A percentile compares a stretch with the other conserved stretches of the same genome.
Evolutionary conservation across 1,140 invertebrate species (phyloP).

Genomic region (Holotrichia oblita): DNA sequence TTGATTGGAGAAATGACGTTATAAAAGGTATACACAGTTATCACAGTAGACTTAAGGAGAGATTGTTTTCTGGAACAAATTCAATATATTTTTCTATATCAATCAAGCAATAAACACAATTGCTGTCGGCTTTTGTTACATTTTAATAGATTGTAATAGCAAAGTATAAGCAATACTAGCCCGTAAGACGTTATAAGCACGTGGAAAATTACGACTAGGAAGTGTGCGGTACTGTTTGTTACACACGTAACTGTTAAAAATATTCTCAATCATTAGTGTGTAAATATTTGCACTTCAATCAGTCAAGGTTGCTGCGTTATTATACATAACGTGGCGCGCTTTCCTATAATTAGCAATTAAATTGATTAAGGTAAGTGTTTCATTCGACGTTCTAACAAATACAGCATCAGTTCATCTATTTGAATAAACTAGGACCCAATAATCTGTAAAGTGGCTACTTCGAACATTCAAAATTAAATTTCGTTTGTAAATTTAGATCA

Average conservation of each 20-base stretch:
- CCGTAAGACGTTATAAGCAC: not conserved
- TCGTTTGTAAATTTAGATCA: slow-evolving; percentile 22
- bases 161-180: no score
- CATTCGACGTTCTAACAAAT: slow-evolving; percentile 22
- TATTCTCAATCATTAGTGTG: slow-evolving; percentile 35
- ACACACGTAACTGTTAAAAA: slow-evolving; percentile 31
- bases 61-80: no score
- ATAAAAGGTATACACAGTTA: no score
- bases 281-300: slow-evolving; percentile 41
- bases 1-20: no score
- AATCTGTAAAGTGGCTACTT: slow-evolving; percentile 19
- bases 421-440: not conserved
- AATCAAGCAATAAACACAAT: no score
- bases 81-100: no score
- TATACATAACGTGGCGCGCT: slow-evolving; percentile 8
- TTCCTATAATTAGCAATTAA: slow-evolving; percentile 40
- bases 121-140: no score
- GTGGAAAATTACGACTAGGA: not conserved
- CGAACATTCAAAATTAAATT: not conserved
- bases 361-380: slow-evolving; percentile 36
- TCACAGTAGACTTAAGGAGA: no score
- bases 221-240: not conserved
- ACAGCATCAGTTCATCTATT: not conserved
- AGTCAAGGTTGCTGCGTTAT: slow-evolving; percentile 37
- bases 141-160: no score